Conservation (phyloP, 2,797 vertebrate genomes). For the Hippocampus kuda region DNA sequence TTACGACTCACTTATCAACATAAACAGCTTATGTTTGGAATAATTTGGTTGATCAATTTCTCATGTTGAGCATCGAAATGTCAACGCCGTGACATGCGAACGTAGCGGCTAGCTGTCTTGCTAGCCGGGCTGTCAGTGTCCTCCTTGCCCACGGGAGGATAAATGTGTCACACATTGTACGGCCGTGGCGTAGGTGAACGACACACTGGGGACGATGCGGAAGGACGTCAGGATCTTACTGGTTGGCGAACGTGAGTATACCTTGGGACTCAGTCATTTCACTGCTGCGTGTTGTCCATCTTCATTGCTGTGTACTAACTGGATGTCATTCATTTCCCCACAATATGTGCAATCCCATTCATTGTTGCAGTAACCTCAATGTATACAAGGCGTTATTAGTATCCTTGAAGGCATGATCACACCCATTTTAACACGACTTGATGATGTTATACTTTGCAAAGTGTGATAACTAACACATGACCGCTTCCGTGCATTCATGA, state of each 20-base stretch:
- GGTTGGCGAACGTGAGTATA: conserved; percentile 86
- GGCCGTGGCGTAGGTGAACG: conserved; percentile 18
- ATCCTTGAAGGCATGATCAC: not conserved
- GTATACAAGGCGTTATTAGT: not conserved
- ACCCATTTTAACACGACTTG: not conserved
- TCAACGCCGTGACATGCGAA: conserved; percentile 32
- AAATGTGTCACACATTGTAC: conserved; percentile 30
- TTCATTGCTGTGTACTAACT: not conserved
- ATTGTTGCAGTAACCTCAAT: not conserved
- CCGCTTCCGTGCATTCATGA: not conserved
- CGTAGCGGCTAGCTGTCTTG: conserved; percentile 37
- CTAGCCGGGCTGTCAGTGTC: conserved; percentile 14
- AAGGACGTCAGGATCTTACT: conserved; percentile 91
- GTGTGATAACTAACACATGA: not conserved
- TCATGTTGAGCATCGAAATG: not conserved
- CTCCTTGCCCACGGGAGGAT: conserved; percentile 42
- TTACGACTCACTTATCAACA: not conserved
- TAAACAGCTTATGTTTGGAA: not conserved
- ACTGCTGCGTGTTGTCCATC: not conserved
- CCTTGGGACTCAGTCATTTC: not conserved
- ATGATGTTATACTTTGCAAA: not conserved
- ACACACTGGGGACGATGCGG: conserved; percentile 67
- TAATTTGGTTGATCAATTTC: not conserved
- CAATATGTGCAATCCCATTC: not conserved
- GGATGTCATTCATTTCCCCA: not conserved